phyloP scores from a whole-genome alignment of 2,888 invertebrate species.

The Chirona hameri region DNA sequence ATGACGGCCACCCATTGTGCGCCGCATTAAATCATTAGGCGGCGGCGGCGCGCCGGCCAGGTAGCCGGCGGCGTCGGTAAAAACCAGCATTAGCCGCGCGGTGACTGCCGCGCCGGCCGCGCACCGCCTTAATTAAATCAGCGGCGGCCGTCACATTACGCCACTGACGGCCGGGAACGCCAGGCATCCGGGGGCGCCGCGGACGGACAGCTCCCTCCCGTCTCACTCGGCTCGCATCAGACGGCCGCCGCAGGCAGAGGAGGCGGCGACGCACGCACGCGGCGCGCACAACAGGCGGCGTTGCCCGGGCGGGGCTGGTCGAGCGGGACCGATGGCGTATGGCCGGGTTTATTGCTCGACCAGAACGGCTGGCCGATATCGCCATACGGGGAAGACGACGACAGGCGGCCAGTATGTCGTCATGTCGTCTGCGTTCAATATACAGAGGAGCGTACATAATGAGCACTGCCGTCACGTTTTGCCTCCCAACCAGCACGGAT shows the following conservation, averaged over 20 bases:
- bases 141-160: neutral
- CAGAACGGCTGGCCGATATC: neutral
- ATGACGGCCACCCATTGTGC: slow-evolving; percentile 10
- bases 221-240: neutral
- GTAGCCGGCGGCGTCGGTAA: slow-evolving; percentile 28
- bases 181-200: slow-evolving; percentile 12
- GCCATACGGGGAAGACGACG: neutral
- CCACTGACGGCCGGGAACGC: neutral
- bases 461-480: too few relatives aligned
- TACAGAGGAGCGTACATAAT: too few relatives aligned
- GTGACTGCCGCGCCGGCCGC: neutral
- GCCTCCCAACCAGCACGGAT: too few relatives aligned
- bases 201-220: neutral
- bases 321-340: too few relatives aligned
- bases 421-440: too few relatives aligned
- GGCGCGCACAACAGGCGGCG: neutral
- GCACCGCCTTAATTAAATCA: neutral
- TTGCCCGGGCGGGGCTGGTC: too few relatives aligned
- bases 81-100: slow-evolving; percentile 7
- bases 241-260: neutral
- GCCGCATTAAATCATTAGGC: slow-evolving; percentile 23
- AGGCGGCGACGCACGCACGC: neutral
- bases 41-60: neutral
- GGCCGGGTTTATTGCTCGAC: neutral
- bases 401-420: too few relatives aligned